phyloP scores from a whole-genome alignment of 2,888 invertebrate species.

The Pheosia tremula region DNA sequence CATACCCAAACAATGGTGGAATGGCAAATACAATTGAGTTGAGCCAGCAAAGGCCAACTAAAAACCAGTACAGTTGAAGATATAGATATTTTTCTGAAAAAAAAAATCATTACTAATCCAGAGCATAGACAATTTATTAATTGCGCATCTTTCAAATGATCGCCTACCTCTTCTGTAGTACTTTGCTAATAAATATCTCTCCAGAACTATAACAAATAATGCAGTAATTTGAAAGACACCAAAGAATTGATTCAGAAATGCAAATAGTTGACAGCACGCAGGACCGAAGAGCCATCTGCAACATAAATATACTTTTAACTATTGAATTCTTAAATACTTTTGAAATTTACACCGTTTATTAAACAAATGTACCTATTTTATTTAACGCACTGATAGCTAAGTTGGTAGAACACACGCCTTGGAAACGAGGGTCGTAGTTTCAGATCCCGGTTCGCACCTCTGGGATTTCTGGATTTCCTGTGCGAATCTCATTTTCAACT shows the following conservation, averaged over 20 bases:
- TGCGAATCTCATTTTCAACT: too few relatives aligned
- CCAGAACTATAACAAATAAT: conserved; percentile 75
- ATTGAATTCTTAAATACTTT: not conserved
- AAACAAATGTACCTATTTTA: too few relatives aligned
- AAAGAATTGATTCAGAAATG: conserved; percentile 82
- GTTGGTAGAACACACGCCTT: too few relatives aligned
- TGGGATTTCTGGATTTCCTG: too few relatives aligned
- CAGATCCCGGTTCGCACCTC: too few relatives aligned
- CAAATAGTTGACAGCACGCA: conserved; percentile 81
- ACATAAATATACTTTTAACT: conserved; percentile 24
- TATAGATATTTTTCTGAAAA: conserved; percentile 73
- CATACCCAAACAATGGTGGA: conserved; percentile 79
- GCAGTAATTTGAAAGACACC: conserved; percentile 82
- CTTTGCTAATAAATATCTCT: conserved; percentile 78
- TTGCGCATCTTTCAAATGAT: not conserved
- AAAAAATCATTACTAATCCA: not conserved
- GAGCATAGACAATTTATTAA: conserved; percentile 4
- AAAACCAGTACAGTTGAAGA: conserved; percentile 70
- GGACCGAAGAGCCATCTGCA: conserved; percentile 83
- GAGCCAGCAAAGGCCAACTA: conserved; percentile 74
- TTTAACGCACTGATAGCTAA: too few relatives aligned
- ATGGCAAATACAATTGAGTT: conserved; percentile 69
- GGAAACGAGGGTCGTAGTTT: too few relatives aligned
- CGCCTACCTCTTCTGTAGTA: conserved; percentile 74
- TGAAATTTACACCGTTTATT: not conserved